Evolutionary conservation across 1,140 invertebrate species (phyloP).

Genomic region (Oryzaephilus surinamensis): DNA sequence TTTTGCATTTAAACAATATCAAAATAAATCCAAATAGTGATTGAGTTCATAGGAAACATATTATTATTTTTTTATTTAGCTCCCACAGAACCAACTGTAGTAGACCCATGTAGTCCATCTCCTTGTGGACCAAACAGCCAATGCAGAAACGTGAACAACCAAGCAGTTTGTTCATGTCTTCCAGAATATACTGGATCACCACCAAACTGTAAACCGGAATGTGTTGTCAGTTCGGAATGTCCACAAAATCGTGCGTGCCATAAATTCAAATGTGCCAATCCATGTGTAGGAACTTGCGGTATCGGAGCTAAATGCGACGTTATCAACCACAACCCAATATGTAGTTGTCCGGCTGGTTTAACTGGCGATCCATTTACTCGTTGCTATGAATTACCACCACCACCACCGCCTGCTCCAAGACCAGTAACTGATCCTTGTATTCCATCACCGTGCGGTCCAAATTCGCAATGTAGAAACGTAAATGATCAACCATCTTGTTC

Average conservation of each 20-base stretch:
- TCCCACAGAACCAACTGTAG: constrained; percentile 29
- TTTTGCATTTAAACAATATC: background rate
- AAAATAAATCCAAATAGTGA: too few species aligned
- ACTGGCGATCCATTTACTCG: constrained; percentile 63
- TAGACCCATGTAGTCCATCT: constrained; percentile 53
- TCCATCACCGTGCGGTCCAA: constrained; percentile 68
- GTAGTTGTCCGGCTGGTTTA: constrained; percentile 55
- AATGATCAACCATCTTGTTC: constrained; percentile 58
- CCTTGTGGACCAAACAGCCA: constrained; percentile 60
- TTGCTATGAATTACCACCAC: constrained; percentile 41
- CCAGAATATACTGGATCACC: constrained; percentile 52
- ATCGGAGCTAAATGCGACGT: constrained; percentile 52
- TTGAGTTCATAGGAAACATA: background rate
- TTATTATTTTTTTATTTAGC: constrained; percentile 17
- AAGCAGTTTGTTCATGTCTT: constrained; percentile 55
- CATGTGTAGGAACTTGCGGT: constrained; percentile 58
- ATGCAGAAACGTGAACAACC: constrained; percentile 47
- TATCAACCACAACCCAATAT: constrained; percentile 64
- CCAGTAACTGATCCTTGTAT: constrained; percentile 55
- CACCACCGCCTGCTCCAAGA: constrained; percentile 28
- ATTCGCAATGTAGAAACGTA: constrained; percentile 54
- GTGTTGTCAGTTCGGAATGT: constrained; percentile 62
- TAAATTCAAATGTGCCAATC: constrained; percentile 60
- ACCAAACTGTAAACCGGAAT: constrained; percentile 61
- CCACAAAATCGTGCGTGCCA: constrained; percentile 57